Conservation (phyloP, 2,797 vertebrate species). For the Ambastaia sidthimunki region DNA sequence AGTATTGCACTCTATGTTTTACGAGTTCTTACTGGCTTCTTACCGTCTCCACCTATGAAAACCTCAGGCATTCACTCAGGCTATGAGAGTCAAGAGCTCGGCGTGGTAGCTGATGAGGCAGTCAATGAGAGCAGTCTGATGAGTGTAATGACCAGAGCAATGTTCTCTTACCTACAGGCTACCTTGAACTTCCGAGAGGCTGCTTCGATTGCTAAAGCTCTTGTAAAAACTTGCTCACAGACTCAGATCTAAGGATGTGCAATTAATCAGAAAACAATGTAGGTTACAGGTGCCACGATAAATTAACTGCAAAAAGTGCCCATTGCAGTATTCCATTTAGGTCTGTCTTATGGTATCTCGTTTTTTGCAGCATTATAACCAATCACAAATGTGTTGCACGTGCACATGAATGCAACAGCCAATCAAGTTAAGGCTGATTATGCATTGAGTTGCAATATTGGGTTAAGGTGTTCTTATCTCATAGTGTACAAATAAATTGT, state of each 20-base stretch:
- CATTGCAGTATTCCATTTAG: no score
- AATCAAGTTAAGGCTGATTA: no score
- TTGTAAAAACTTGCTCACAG: neutral
- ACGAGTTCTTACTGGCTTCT: constrained; percentile 59
- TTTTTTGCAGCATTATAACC: no score
- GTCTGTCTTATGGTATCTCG: no score
- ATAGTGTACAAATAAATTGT: no score
- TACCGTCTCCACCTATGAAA: constrained; percentile 58
- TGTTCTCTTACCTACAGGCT: constrained; percentile 20
- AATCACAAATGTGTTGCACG: no score
- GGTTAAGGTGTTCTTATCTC: no score
- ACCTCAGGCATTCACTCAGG: constrained; percentile 58
- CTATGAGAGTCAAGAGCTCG: constrained; percentile 52
- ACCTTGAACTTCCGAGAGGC: constrained; percentile 25
- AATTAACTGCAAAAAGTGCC: no score
- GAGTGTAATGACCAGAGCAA: neutral
- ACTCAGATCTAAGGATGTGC: neutral
- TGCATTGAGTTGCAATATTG: no score
- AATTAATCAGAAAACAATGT: no score
- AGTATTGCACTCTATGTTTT: constrained; percentile 59
- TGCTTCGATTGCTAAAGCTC: constrained; percentile 4
- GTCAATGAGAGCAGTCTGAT: constrained; percentile 42
- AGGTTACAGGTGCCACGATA: no score
- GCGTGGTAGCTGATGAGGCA: constrained; percentile 38
- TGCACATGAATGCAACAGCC: no score